These are phyloP conservation scores for Eidolon helvum DNA, from an alignment of 2,113 vertebrate species.

Conservation along the genomic window DNA sequence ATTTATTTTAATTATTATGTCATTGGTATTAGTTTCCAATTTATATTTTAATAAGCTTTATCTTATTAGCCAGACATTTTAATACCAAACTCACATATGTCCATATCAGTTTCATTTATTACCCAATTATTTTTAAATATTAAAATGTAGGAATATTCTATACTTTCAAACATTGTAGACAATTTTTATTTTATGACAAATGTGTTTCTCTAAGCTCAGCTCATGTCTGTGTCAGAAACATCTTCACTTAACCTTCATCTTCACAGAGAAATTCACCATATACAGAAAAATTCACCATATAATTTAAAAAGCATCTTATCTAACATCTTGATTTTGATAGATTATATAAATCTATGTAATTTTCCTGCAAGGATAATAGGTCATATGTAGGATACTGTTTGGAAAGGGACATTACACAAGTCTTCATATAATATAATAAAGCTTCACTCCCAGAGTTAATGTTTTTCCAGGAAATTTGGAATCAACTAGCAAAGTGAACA, in stretches of 20 bases:
- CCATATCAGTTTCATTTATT: background rate
- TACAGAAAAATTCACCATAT: background rate
- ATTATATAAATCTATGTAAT: background rate
- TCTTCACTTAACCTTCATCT: background rate
- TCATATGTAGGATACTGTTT: background rate
- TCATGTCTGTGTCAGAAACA: background rate
- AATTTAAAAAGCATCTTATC: background rate
- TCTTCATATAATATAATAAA: background rate
- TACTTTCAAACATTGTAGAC: background rate
- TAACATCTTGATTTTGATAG: background rate
- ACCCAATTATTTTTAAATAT: background rate
- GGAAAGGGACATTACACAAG: background rate
- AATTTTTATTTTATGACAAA: background rate
- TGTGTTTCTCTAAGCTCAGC: background rate
- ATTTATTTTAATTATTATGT: background rate
- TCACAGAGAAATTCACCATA: background rate
- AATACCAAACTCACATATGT: background rate
- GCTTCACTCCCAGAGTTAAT: background rate
- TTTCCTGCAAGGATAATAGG: background rate
- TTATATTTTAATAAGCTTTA: background rate
- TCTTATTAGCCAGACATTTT: background rate
- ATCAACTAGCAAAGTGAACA: background rate
- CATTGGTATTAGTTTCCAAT: background rate
- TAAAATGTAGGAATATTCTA: background rate
- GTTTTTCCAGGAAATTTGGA: background rate